Conservation (phyloP, 1,140 invertebrate species). For the Drosophila tsacasi region DNA sequence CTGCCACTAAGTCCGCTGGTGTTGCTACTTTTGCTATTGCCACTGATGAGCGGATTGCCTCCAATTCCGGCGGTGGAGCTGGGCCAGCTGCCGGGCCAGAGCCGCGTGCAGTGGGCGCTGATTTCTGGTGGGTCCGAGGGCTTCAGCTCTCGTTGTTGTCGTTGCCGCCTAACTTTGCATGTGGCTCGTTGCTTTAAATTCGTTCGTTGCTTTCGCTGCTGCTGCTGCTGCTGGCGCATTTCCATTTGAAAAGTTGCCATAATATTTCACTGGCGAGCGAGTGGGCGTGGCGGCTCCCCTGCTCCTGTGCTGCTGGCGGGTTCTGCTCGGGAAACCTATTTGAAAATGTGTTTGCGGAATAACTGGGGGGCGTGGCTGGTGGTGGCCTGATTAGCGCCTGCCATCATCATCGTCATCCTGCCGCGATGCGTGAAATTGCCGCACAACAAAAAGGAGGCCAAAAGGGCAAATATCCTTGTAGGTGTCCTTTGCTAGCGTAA, state of each 20-base stretch:
- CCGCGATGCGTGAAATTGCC: constrained; percentile 79
- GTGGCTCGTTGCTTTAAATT: constrained; percentile 79
- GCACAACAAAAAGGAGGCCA: constrained; percentile 25
- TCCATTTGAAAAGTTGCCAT: constrained; percentile 84
- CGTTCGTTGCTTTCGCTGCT: constrained; percentile 64
- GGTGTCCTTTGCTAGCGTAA: constrained; percentile 1
- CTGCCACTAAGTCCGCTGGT: constrained; percentile 16
- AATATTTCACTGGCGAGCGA: constrained; percentile 71
- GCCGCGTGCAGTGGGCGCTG: constrained; percentile 53
- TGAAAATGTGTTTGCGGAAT: constrained; percentile 49
- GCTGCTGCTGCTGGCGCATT: constrained; percentile 64
- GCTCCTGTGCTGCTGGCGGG: constrained; percentile 1
- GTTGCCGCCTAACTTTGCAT: constrained; percentile 37
- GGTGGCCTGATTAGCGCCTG: constrained; percentile 77
- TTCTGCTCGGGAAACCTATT: constrained; percentile 42
- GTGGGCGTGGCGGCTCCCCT: constrained; percentile 22
- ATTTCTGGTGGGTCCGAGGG: constrained; percentile 33
- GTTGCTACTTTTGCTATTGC: constrained; percentile 8
- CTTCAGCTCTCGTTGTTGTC: constrained; percentile 31
- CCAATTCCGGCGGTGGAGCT: constrained; percentile 4
- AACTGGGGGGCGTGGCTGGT: constrained; percentile 66
- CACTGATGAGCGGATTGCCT: constrained; percentile 14
- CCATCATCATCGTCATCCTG: constrained; percentile 61
- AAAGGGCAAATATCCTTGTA: constrained; percentile 17
- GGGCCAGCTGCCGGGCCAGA: constrained; percentile 41